phyloP scores from a whole-genome alignment of 2,113 vertebrate species.

The Uria aalge region DNA sequence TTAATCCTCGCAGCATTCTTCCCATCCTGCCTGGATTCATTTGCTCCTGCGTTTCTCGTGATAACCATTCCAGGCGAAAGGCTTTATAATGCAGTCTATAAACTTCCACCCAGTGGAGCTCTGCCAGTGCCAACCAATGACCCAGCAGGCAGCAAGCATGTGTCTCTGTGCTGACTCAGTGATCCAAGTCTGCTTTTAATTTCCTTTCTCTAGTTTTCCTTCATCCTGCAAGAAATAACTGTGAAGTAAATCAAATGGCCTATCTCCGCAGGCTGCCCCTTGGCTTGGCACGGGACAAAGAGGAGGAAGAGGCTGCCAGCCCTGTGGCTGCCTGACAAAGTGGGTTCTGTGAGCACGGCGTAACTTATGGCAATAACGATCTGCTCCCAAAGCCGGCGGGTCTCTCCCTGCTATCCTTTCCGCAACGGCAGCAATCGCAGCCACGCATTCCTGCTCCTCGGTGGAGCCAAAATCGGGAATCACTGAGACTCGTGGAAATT shows the following conservation, averaged over 20 bases:
- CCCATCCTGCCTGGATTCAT: not conserved
- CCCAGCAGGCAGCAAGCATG: not conserved
- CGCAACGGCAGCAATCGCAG: not conserved
- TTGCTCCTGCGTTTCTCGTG: not conserved
- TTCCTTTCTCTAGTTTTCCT: constrained; percentile 54
- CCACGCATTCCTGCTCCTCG: not conserved
- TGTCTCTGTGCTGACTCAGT: constrained; percentile 42
- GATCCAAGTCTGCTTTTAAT: constrained; percentile 45
- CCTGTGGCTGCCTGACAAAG: constrained; percentile 22
- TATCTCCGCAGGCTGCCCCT: constrained; percentile 38
- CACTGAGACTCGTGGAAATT: not conserved
- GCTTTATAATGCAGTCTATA: not conserved
- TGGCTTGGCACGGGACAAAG: constrained; percentile 7
- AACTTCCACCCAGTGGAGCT: not conserved
- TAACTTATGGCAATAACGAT: not conserved
- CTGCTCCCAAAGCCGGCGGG: not conserved
- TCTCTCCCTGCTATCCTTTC: not conserved
- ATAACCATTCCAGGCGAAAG: not conserved
- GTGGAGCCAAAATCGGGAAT: not conserved
- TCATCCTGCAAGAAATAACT: constrained; percentile 50
- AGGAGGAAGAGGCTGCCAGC: not conserved
- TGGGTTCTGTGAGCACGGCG: constrained; percentile 29
- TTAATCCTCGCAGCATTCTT: not conserved
- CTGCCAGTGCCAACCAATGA: constrained; percentile 24
- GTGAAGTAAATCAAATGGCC: constrained; percentile 51